phyloP scores from a whole-genome alignment of 2,888 invertebrate species.

The Andrena hattorfiana region DNA sequence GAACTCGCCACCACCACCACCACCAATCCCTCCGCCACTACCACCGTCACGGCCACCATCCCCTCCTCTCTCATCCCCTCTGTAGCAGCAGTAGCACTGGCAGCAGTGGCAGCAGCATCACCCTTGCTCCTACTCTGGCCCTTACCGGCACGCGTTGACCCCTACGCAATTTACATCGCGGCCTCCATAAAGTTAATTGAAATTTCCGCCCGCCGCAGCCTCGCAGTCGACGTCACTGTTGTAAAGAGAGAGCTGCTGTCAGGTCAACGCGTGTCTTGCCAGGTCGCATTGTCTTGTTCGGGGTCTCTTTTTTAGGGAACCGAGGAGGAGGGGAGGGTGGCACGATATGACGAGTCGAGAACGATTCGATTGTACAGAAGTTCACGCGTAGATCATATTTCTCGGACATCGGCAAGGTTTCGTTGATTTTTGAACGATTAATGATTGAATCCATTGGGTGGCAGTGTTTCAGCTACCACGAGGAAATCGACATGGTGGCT shows the following conservation, averaged over 20 bases:
- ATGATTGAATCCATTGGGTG: too few relatives aligned
- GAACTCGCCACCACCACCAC: slow-evolving; percentile 65
- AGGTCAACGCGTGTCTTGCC: slow-evolving; percentile 50
- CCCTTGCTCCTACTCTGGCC: slow-evolving; percentile 66
- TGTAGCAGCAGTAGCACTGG: slow-evolving; percentile 16
- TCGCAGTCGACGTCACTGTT: slow-evolving; percentile 61
- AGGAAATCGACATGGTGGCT: too few relatives aligned
- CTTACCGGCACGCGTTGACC: slow-evolving; percentile 76
- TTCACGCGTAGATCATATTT: neutral
- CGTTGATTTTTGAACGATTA: neutral
- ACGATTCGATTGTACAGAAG: neutral
- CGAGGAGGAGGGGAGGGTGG: neutral
- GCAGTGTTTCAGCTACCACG: too few relatives aligned
- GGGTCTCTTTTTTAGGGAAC: slow-evolving; percentile 16
- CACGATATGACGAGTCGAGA: neutral
- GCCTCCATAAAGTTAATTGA: slow-evolving; percentile 77
- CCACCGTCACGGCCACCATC: slow-evolving; percentile 36
- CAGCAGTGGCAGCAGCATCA: slow-evolving; percentile 42
- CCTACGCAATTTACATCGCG: slow-evolving; percentile 79
- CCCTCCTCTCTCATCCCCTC: neutral
- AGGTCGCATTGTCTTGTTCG: slow-evolving; percentile 28
- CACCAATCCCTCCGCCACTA: slow-evolving; percentile 31
- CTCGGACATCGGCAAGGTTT: neutral
- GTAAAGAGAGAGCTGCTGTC: slow-evolving; percentile 40
- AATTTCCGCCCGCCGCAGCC: slow-evolving; percentile 71